These are phyloP conservation scores for Cheirogaleus major DNA, from an alignment of 2,797 vertebrate species.

Conservation along the genomic window DNA sequence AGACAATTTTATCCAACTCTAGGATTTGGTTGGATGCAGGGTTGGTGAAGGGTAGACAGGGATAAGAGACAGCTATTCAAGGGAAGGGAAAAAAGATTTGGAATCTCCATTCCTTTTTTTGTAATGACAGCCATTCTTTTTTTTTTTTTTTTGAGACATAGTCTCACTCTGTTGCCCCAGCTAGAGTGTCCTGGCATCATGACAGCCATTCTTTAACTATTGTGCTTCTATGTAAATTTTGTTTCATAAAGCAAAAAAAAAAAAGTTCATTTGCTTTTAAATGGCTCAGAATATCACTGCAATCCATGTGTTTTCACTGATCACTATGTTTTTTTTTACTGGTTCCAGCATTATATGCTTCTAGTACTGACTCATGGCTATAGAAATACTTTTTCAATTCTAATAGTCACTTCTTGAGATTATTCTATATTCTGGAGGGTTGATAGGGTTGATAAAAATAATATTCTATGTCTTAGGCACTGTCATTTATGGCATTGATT, in stretches of 20 bases:
- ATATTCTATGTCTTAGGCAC: not conserved
- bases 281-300: constrained; percentile 6
- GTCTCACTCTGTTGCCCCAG: too few relatives aligned
- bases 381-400: not conserved
- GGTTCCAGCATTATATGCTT: not conserved
- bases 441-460: not conserved
- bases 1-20: not conserved
- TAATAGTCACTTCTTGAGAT: not conserved
- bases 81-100: not conserved
- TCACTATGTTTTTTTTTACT: not conserved
- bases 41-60: not conserved
- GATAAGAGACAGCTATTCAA: not conserved
- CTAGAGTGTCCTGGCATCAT: too few relatives aligned
- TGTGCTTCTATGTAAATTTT: not conserved
- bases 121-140: not conserved
- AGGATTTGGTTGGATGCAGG: not conserved
- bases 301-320: not conserved
- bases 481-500: not conserved
- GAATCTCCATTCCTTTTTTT: not conserved
- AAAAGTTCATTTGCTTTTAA: not conserved
- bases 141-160: too few relatives aligned
- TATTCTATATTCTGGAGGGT: not conserved
- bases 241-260: not conserved
- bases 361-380: not conserved
- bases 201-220: not conserved